Evolutionary conservation across 2,113 vertebrate genomes (phyloP).

Genomic region (Glaucomys volans): DNA sequence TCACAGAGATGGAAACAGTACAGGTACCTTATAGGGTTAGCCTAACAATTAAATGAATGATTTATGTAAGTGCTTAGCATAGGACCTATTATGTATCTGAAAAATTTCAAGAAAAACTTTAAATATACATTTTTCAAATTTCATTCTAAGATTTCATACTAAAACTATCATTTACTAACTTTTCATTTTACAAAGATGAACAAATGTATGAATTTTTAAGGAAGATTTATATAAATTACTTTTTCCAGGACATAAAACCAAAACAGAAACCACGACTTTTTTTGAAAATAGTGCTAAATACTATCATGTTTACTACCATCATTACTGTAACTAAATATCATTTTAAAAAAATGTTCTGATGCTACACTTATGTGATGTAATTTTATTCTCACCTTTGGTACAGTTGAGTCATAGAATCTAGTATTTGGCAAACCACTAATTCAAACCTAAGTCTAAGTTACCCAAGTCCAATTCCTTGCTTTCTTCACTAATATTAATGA

Average conservation of each 20-base stretch:
- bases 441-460: not conserved
- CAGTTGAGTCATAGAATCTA: not conserved
- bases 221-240: constrained; percentile 22
- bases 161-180: not conserved
- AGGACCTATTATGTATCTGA: not conserved
- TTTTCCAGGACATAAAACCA: constrained; percentile 1
- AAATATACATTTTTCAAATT: not conserved
- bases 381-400: constrained; percentile 32
- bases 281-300: constrained; percentile 6
- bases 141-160: not conserved
- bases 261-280: not conserved
- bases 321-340: not conserved
- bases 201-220: not conserved
- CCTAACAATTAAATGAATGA: not conserved
- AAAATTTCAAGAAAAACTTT: not conserved
- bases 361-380: not conserved
- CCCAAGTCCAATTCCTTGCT: not conserved
- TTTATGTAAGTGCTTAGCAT: not conserved
- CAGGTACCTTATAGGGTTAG: not conserved
- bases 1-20: not conserved
- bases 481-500: not conserved
- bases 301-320: not conserved
- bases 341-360: not conserved
- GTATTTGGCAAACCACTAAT: not conserved
- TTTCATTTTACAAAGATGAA: not conserved